Evolutionary conservation across 2,113 vertebrate species (phyloP), one percentile per base, ranked within the genome.

Genomic region (Gambusia affinis): DNA sequence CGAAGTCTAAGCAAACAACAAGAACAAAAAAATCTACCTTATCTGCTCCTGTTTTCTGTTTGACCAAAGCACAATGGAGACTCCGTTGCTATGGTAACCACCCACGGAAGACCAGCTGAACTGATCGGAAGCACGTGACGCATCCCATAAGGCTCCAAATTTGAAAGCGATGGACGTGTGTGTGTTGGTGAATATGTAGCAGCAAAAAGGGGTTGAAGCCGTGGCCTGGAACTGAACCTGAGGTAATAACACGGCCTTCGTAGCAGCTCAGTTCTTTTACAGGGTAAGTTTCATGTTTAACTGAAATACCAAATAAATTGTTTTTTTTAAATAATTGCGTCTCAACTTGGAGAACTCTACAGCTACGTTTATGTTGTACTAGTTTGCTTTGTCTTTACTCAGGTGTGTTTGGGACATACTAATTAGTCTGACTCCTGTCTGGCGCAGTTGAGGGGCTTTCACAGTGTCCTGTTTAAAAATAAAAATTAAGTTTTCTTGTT

Each of bases 121-220:
- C 19, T 11, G 12, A 29, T 19, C 80, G 90, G 90, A 91, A 91
- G 12, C 44, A 86, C 81, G 87, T 93, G 22, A 89, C 54, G 0
- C 12, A 51, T 10, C 11, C 28, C 5, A 3, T 22, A 22, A 6
- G 76, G 91, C 91, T 91, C 91, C 84, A 92, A 88, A 91, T 93
- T 92, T 91, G 81, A 93, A 93, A 90, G 81, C 61, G 82, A 4
- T 39, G 0, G 22, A 22, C 3, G 51, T 24, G 39, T 42, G 35
- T 37, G 35, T 11, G 35, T 0, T 4, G 37, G 15, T 60, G 35
- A 68, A 24, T n/a, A 82, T 84, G 73, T 24, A 82, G 35, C 51
- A 1, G 42, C 65, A 28, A 57, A 33, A 12, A 47, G 17, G 35
- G 61, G 28, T 30, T 12, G 5, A 12, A 65, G 62, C 72, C 12